Conservation (phyloP, 2,113 vertebrate species). For the Epinephelus lanceolatus region DNA sequence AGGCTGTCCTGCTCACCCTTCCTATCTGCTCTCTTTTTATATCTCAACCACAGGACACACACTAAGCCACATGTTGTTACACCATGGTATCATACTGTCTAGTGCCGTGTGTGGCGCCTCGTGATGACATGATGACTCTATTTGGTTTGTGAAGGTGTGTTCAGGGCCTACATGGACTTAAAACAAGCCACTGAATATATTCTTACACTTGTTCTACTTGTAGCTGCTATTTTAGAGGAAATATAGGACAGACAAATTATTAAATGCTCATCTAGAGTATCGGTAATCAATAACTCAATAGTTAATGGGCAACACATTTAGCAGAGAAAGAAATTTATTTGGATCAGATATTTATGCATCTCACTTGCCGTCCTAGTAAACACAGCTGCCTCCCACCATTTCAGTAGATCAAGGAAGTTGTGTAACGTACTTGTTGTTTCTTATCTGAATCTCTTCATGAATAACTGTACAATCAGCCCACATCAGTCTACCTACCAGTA, state of each 20-base stretch:
- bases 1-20: slow-evolving; percentile 6
- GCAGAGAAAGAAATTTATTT: neutral
- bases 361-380: slow-evolving; percentile 8
- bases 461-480: slow-evolving; percentile 29
- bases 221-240: neutral
- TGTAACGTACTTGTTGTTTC: neutral
- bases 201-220: neutral
- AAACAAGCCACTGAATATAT: neutral
- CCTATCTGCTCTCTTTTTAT: slow-evolving; percentile 34
- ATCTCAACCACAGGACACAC: slow-evolving; percentile 43
- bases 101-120: slow-evolving; percentile 4
- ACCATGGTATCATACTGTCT: slow-evolving; percentile 16
- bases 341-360: neutral
- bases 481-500: neutral
- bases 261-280: neutral
- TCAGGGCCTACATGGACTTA: neutral
- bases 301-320: neutral
- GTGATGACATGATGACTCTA: neutral
- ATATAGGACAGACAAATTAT: neutral
- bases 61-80: slow-evolving; percentile 44
- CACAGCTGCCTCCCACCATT: slow-evolving; percentile 10
- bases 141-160: neutral
- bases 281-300: neutral
- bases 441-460: slow-evolving; percentile 21
- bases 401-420: slow-evolving; percentile 11